Base-by-base conservation (phyloP, 2,888 invertebrate genomes). In the Zelleria hepariella region DNA sequence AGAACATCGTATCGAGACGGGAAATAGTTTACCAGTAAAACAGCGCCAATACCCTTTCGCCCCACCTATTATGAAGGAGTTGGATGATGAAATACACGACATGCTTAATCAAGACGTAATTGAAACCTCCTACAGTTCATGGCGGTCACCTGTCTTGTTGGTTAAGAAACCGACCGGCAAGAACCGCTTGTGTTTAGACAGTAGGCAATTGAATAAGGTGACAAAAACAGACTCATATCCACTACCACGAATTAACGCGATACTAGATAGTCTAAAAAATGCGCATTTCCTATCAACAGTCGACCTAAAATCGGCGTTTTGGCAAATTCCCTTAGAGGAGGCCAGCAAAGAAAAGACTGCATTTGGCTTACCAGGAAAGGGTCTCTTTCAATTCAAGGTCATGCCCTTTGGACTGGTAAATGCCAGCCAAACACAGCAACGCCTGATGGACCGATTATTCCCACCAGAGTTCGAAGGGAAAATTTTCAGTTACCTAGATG, bases 391-490 rank as follows among this genome's bases (percentile, higher is more conserved):
- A n/a, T n/a, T n/a, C n/a, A n/a, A n/a, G n/a, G n/a, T n/a, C n/a
- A n/a, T 73, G 68, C 71, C 73, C 2, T 73, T 75, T 63, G 73
- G 72, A 1, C 58, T 73, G 4, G 65, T 66, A 57, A 64, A 65
- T 48, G 68, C 71, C 0, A 66, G 67, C 1, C 68, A 68, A 7
- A 71, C 71, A 0, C 72, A 69, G 54, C 69, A 72, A 57, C 54
- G 71, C 1, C 59, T 72, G 23, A 60, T 74, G 58, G 69, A 72
- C 53, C 51, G 24, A 1, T 58, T 73, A 5, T 65, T 73, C 4
- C 67, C 68, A 2, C 67, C 69, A 1, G 67, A 72, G 32, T 53
- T 70, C 54, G 68, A 71, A 48, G 65, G 63, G 5, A 27, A 58
- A 7, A 61, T 62, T 3, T 65, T 21, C 24, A 47, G 20, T 3